Evolutionary conservation across 2,113 vertebrate genomes (phyloP).

Genomic region (Protobothrops mucrosquamatus): DNA sequence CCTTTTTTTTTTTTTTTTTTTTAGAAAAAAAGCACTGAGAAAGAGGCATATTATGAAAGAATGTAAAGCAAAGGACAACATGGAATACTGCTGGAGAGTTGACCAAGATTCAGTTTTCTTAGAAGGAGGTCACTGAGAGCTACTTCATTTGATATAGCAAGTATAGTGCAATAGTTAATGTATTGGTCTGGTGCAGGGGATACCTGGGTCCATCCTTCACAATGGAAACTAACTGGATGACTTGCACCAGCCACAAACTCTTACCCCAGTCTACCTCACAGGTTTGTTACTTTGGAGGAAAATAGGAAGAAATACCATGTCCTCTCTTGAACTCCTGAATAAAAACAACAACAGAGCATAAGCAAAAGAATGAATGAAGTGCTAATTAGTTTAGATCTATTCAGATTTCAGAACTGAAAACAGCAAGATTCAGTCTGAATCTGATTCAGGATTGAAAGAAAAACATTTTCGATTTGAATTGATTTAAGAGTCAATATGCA

Average conservation of each 20-base stretch:
- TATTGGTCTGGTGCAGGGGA: not conserved
- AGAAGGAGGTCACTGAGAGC: not conserved
- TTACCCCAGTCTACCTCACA: not conserved
- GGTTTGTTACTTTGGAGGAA: not conserved
- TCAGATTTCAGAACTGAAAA: not conserved
- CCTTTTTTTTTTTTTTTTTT: no score
- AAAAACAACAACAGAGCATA: not conserved
- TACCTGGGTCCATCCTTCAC: not conserved
- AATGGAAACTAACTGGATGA: not conserved
- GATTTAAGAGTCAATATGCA: not conserved
- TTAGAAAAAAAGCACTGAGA: no score
- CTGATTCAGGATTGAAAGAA: not conserved
- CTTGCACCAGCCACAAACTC: not conserved
- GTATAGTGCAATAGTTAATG: not conserved
- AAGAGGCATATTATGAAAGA: not conserved
- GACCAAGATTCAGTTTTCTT: not conserved
- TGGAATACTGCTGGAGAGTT: not conserved
- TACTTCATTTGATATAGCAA: not conserved
- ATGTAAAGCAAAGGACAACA: not conserved
- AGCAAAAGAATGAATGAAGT: not conserved
- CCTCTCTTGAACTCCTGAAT: not conserved
- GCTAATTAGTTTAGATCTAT: not conserved
- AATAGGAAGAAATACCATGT: not conserved
- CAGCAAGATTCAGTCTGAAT: not conserved
- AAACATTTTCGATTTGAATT: not conserved